Percentiles rank a stretch among this genome's conserved stretches.
Evolutionary conservation across 1,140 invertebrate genomes (phyloP).

Genomic region (Ostrea edulis): DNA sequence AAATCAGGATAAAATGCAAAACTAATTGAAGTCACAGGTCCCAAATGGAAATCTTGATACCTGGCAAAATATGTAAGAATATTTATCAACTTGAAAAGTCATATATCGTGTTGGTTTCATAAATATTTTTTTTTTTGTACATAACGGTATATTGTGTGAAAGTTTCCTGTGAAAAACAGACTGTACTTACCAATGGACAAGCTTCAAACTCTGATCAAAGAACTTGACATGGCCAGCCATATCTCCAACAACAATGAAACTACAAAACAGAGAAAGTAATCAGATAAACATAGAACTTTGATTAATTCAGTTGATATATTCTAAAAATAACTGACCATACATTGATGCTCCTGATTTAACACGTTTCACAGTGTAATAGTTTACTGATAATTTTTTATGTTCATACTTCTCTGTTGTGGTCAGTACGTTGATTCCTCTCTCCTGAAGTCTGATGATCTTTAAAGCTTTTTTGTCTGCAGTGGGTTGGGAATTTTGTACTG

Average conservation of each 20-base stretch:
- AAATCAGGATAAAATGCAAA: slow-evolving; percentile 75
- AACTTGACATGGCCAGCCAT: slow-evolving; percentile 78
- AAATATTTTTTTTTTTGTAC: no score
- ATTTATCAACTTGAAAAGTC: neutral
- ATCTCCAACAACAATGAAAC: slow-evolving; percentile 79
- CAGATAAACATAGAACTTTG: neutral
- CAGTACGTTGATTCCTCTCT: slow-evolving; percentile 78
- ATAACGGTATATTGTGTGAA: neutral
- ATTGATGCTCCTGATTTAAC: neutral
- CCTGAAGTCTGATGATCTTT: slow-evolving; percentile 78
- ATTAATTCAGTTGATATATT: neutral
- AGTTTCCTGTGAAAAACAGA: neutral
- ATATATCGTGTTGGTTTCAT: neutral
- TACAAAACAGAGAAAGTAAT: slow-evolving; percentile 60
- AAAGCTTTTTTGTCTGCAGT: slow-evolving; percentile 78
- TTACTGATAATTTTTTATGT: neutral
- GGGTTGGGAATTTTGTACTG: slow-evolving; percentile 70
- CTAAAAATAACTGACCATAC: neutral
- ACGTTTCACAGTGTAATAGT: neutral
- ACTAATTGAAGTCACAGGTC: slow-evolving; percentile 75
- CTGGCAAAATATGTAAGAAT: slow-evolving; percentile 56
- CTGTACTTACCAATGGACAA: slow-evolving; percentile 77
- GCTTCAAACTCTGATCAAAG: slow-evolving; percentile 79
- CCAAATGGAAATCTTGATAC: slow-evolving; percentile 77
- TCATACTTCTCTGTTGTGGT: slow-evolving; percentile 76